Evolutionary conservation across 2,113 vertebrate genomes (phyloP), one percentile per base, ranked within the genome.

Genomic region (Calidris pugnax): DNA sequence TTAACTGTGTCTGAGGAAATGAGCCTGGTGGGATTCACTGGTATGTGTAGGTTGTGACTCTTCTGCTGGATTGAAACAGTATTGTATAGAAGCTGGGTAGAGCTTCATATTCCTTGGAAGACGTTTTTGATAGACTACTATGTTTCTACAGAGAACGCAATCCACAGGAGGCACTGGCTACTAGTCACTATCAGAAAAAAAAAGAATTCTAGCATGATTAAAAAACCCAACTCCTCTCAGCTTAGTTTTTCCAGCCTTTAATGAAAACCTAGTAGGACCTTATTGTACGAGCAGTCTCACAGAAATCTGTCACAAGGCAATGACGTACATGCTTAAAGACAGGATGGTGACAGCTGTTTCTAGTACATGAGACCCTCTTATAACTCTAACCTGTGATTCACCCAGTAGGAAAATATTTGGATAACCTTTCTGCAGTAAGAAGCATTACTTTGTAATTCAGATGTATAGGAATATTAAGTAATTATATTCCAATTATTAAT

Each of bases 401-500:
- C 45, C 21, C 79, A 45, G 22, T 62, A 84, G 69, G 51, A 91
- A 90, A 94, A 53, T 83, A 87, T 88, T 93, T 96, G 32, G 7
- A 50, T 85, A 95, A 85, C 63, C 59, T 87, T 94, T 91, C 80
- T 89, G 51, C 68, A 80, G 39, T 63, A 62, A 66, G 62, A 80
- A 82, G 19, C 28, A 19, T 85, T 91, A 68, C 59, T 86, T 91
- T 8, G 2, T 74, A 92, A 92, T 85, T 90, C 85, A 80, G 82
- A 64, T 47, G 23, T 55, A 83, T 80, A 33, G 50, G 50, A 90
- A 88, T 85, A 91, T 87, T 41, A 86, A 88, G 62, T 79, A 91
- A 93, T 94, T 86, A 53, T 66, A 77, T 74, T 86, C 50, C 63
- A 84, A 80, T 91, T 91, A 85, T 77, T 81, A 94, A 69, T 55